Base-by-base conservation (phyloP, 2,888 invertebrate species). In the Drepana falcataria region DNA sequence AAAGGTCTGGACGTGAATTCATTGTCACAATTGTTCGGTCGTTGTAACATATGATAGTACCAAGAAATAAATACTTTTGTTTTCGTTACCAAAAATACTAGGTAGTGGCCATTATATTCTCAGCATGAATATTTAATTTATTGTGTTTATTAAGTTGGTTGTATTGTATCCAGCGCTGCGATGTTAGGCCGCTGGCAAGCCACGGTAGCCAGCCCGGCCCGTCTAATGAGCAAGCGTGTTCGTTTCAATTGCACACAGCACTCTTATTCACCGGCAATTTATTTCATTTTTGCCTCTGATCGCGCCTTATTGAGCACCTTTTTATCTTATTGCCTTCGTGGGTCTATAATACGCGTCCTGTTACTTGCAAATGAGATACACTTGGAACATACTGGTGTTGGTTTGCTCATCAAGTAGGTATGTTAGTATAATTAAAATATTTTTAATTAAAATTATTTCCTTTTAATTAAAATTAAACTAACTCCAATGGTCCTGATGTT, bases 271-370 rank as follows among this genome's bases (percentile, higher is more conserved):
- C 83, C 77, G 85, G 88, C 89, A 90, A 90, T 91, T 91, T 91
- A 91, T 91, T 90, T 90, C 85, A 91, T 91, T 91, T 91, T 91
- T 90, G 90, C 88, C 77, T 90, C 83, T 87, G 90, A 88, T 87
- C 88, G 88, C 89, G 87, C 90, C 90, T 90, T 91, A 91, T 90
- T 87, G 87, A 87, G 89, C 74, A 82, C 76, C 82, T 89, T 90
- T 90, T 91, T 87, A 86, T 90, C 85, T 88, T 88, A 83, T 88
- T 89, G 85, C 84, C 85, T 85, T 83, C 85, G 85, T 85, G 87
- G 85, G 85, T 87, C 88, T 85, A 89, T 89, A 89, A 89, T 90
- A 89, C 87, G 82, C 83, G 82, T 82, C 81, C 85, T 88, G 90
- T 86, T 84, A 83, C 87, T 91, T 91, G 90, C 91, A 91, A 91